phyloP scores from a whole-genome alignment of 2,888 invertebrate species.

The Rhogogaster chlorosoma region DNA sequence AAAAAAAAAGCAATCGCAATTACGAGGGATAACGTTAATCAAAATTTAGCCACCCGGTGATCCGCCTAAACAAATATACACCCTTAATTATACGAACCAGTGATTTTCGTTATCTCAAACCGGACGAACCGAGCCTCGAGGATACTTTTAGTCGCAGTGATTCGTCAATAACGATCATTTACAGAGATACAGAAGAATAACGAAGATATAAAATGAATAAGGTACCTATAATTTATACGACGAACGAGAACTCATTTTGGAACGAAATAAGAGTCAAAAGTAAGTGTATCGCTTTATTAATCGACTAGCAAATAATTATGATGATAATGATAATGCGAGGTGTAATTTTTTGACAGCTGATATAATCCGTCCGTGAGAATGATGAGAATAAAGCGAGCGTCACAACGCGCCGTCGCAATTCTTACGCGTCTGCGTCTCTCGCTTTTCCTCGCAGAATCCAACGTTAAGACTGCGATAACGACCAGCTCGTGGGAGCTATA shows the following conservation, averaged over 20 bases:
- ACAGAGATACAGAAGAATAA: neutral
- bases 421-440: conserved; percentile 26
- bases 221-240: neutral
- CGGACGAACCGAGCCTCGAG: neutral
- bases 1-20: neutral
- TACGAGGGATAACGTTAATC: neutral
- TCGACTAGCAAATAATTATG: neutral
- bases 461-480: conserved; percentile 20
- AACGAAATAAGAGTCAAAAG: neutral
- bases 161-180: neutral
- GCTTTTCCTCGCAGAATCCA: conserved; percentile 1
- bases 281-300: neutral
- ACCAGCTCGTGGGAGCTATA: neutral
- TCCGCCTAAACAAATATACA: neutral
- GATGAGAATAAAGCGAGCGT: neutral
- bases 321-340: neutral
- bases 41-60: neutral
- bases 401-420: conserved; percentile 25
- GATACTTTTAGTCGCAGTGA: neutral
- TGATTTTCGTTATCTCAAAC: neutral
- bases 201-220: neutral
- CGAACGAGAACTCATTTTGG: neutral
- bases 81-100: neutral
- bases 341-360: neutral
- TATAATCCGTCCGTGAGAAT: neutral